A percentile compares a stretch with the other conserved stretches of the same genome.
phyloP scores from a whole-genome alignment of 92 coral and sea anemone species.

The Pocillopora meandrina region DNA sequence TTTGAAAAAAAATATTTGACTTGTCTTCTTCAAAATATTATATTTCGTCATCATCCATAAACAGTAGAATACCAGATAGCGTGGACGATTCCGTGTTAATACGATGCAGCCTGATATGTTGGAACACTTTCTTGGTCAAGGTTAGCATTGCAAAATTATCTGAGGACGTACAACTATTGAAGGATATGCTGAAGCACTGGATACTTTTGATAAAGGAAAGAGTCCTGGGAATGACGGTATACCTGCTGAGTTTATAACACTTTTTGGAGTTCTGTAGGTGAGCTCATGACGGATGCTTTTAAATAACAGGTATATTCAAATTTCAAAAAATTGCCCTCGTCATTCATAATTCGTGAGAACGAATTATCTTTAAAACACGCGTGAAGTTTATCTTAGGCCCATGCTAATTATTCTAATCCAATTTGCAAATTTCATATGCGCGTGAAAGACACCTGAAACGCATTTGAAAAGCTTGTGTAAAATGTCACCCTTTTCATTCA shows the following conservation, averaged over 20 bases:
- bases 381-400: no score
- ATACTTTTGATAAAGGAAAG: constrained; percentile 3
- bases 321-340: no score
- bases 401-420: no score
- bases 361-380: no score
- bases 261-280: constrained; percentile 27
- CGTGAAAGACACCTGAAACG: no score
- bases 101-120: background rate
- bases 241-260: constrained; percentile 29
- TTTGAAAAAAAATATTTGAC: background rate
- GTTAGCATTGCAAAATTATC: background rate
- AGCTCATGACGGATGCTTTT: constrained; percentile 17
- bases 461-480: no score
- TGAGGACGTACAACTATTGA: constrained; percentile 12
- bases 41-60: background rate
- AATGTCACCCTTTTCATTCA: no score
- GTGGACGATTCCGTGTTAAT: background rate
- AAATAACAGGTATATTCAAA: background rate
- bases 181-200: constrained; percentile 22
- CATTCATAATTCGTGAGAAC: no score
- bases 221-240: constrained; percentile 9
- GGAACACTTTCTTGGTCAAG: constrained; percentile 13
- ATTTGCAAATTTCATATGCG: no score
- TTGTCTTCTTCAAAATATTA: constrained; percentile 16
- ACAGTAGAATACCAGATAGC: no score